Evolutionary conservation across 2,888 invertebrate species (phyloP).

Genomic region (Tetragonula carbonaria): DNA sequence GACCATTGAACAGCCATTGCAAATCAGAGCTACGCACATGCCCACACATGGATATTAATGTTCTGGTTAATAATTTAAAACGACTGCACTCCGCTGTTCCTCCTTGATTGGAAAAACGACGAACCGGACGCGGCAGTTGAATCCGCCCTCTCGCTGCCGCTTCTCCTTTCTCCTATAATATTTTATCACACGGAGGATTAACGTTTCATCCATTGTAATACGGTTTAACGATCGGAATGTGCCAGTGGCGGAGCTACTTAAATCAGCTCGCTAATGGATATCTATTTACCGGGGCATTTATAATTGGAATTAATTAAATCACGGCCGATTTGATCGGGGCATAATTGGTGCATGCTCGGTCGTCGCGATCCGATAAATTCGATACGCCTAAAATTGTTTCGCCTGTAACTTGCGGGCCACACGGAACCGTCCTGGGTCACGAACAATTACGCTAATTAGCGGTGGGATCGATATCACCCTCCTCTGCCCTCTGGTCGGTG

Average conservation of each 20-base stretch:
- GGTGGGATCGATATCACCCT: conserved; percentile 22
- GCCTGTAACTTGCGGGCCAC: conserved; percentile 14
- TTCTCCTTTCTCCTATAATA: too few relatives aligned
- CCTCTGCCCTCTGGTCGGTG: background rate
- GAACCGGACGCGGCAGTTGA: background rate
- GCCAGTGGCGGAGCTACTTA: background rate
- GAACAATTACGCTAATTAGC: conserved; percentile 50
- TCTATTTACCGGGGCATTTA: conserved; percentile 29
- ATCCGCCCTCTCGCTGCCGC: too few relatives aligned
- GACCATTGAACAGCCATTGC: background rate
- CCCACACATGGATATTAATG: background rate
- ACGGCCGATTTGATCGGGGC: conserved; percentile 4
- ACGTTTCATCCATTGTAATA: conserved; percentile 1
- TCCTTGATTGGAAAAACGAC: too few relatives aligned
- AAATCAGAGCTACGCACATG: background rate
- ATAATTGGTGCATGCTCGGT: conserved; percentile 28
- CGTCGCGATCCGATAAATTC: conserved; percentile 30
- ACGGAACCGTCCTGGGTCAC: conserved; percentile 9
- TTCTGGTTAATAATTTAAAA: background rate
- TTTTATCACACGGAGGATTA: background rate
- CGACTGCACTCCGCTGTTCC: background rate
- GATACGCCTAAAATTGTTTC: conserved; percentile 31
- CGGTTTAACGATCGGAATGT: background rate
- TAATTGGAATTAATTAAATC: conserved; percentile 35
- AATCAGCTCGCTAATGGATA: conserved; percentile 20